Evolutionary conservation across 2,888 invertebrate genomes (phyloP).

Genomic region (Drosophila siamana): DNA sequence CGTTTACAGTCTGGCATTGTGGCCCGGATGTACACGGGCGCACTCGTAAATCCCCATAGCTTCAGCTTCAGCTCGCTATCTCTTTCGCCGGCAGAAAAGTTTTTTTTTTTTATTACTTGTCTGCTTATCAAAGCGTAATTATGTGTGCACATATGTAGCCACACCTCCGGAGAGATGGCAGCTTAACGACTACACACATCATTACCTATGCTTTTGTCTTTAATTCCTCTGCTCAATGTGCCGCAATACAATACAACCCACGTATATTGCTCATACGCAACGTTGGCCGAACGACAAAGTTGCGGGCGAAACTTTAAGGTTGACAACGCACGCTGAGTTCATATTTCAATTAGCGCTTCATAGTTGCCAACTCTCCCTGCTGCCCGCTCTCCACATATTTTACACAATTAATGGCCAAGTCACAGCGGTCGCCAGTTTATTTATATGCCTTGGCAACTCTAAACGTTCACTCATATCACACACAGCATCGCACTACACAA

Average conservation of each 20-base stretch:
- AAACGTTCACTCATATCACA: slow-evolving; percentile 51
- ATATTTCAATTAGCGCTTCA: slow-evolving; percentile 64
- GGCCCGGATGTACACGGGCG: slow-evolving; percentile 23
- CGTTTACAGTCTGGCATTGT: slow-evolving; percentile 68
- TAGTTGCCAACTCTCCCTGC: slow-evolving; percentile 31
- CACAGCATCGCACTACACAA: neutral
- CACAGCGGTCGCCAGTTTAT: slow-evolving; percentile 47
- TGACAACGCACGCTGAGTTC: slow-evolving; percentile 41
- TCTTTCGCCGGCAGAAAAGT: slow-evolving; percentile 25
- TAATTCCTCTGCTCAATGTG: slow-evolving; percentile 35
- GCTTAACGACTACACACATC: slow-evolving; percentile 54
- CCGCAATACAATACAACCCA: slow-evolving; percentile 26
- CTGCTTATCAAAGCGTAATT: slow-evolving; percentile 80
- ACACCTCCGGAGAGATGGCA: slow-evolving; percentile 36
- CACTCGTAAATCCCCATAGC: slow-evolving; percentile 10
- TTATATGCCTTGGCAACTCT: slow-evolving; percentile 62
- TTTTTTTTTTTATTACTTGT: slow-evolving; percentile 66
- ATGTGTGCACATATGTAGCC: slow-evolving; percentile 60
- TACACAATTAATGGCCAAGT: slow-evolving; percentile 55
- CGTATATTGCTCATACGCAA: slow-evolving; percentile 54
- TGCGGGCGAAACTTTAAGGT: slow-evolving; percentile 49
- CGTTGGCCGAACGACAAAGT: slow-evolving; percentile 22
- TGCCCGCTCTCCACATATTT: slow-evolving; percentile 51
- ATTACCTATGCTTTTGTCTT: slow-evolving; percentile 66
- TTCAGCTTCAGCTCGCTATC: neutral